phyloP scores from a whole-genome alignment of 2,888 invertebrate species.

The Cybosia mesomella region DNA sequence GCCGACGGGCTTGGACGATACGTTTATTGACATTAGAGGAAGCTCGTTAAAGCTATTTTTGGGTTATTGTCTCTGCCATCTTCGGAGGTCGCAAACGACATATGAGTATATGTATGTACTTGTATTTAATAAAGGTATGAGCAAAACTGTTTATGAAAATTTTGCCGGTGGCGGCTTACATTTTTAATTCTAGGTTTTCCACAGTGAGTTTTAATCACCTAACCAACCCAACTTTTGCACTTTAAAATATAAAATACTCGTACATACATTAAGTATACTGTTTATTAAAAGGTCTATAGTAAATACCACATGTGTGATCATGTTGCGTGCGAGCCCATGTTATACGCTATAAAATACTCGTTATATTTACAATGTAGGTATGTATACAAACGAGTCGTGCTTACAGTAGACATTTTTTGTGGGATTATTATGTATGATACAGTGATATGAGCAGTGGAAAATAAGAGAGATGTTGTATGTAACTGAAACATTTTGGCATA shows the following conservation, averaged over 20 bases:
- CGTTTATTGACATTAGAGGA: too few species aligned
- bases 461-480: background rate
- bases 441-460: background rate
- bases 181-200: constrained; percentile 4
- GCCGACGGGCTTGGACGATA: too few species aligned
- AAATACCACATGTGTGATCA: background rate
- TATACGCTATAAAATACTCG: background rate
- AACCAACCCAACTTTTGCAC: constrained; percentile 1
- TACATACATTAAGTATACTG: background rate
- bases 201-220: constrained; percentile 5
- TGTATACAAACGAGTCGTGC: background rate
- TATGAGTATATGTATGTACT: background rate
- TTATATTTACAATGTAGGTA: constrained; percentile 3
- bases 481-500: background rate
- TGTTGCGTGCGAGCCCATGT: background rate
- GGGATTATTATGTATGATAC: background rate
- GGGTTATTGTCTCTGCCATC: too few species aligned
- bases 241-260: constrained; percentile 7
- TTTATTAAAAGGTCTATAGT: constrained; percentile 1
- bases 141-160: background rate
- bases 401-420: background rate
- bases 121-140: background rate
- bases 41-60: too few species aligned
- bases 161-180: background rate
- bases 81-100: too few species aligned